phyloP scores from a whole-genome alignment of 1,140 invertebrate genomes.

The Lepidurus arcticus region DNA sequence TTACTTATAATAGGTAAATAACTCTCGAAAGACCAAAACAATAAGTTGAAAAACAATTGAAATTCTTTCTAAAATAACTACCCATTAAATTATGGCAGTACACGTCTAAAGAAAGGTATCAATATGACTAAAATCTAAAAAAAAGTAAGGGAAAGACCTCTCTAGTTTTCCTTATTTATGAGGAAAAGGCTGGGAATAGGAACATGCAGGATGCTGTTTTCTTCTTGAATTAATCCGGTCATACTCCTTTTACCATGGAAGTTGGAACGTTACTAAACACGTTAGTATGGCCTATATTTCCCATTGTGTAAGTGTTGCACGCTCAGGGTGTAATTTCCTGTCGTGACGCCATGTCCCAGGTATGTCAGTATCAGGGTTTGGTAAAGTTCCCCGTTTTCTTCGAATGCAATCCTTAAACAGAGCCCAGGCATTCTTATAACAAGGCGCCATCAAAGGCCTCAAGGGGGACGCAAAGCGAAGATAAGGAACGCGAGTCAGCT shows the following conservation, averaged over 20 bases:
- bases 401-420: not conserved
- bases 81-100: too few species aligned
- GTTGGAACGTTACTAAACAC: not conserved
- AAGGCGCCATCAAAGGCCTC: not conserved
- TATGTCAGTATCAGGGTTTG: slow-evolving; percentile 14
- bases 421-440: not conserved
- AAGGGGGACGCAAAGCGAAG: not conserved
- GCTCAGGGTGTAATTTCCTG: not conserved
- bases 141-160: not conserved
- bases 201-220: not conserved
- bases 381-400: not conserved
- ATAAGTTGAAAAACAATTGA: too few species aligned
- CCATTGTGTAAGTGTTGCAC: slow-evolving; percentile 3
- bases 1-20: not conserved
- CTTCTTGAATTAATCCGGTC: not conserved
- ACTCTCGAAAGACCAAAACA: too few species aligned
- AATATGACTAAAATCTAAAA: not conserved
- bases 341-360: slow-evolving; percentile 4
- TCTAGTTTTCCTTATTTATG: not conserved
- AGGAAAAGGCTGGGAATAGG: not conserved
- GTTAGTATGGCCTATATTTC: slow-evolving; percentile 3
- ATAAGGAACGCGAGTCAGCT: not conserved
- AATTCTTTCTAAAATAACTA: too few species aligned
- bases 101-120: not conserved
- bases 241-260: not conserved